Base-by-base conservation (phyloP, 2,797 vertebrate species). In the Coranthus polyacanthus region DNA sequence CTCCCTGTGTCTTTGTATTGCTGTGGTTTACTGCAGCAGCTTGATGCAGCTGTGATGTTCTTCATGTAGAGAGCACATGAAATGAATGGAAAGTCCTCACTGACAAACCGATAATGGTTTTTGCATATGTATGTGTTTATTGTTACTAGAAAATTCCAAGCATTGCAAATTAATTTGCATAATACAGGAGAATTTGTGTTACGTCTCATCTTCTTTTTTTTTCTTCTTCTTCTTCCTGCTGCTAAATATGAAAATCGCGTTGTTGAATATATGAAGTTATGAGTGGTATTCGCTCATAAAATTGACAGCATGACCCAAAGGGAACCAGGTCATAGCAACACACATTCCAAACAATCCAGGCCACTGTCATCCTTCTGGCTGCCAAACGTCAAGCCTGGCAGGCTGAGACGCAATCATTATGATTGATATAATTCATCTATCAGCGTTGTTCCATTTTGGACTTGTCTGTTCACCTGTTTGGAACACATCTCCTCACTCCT, bases 51-150 rank as follows among this genome's bases (percentile, higher is more conserved):
- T 34, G 63, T 67, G 51, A 12, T 13, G 43, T 59, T 76, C 68
- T 22, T 52, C 46, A 61, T 56, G 26, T 53, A 67, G 45, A 66
- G 34, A 59, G 50, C 17, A 68, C 42, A 71, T 32, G 13, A 42
- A 57, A 68, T 79, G 75, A 87, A 73, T 74, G 67, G 38, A 37
- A 51, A 67, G 17, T 67, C 62, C 24, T 67, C 56, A 72, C 68
- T 76, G 53, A 49, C 50, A 68, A 34, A 46, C 34, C 54, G 46
- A 17, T 64, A 43, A 17, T 51, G 37, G 2, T 1, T 62, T 22
- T 6, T 56, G 17, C 36, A 18, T 57, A 3, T 22, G n/a, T 16
- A 34, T 37, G 11, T 49, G 45, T 32, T 24, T 34, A 55, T 55
- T 55, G 21, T 39, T 38, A 26, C 13, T 22, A 7, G 2, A 24